phyloP scores from a whole-genome alignment of 2,888 invertebrate species.

The Tinea pellionella region DNA sequence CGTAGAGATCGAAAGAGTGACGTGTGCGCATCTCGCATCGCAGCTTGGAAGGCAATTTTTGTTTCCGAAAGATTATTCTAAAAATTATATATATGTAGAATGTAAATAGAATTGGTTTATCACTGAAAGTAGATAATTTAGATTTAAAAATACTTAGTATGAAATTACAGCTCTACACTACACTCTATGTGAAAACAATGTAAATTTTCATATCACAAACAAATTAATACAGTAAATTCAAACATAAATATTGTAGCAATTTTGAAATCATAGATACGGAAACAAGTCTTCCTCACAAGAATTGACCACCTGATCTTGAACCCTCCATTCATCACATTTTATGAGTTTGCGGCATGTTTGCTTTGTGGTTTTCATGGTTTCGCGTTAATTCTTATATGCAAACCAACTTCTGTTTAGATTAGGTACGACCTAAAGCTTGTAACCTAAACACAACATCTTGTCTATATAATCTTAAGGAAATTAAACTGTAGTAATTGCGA shows the following conservation, averaged over 20 bases:
- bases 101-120: too few species aligned
- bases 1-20: constrained; percentile 21
- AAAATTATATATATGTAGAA: too few species aligned
- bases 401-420: not conserved
- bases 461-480: too few species aligned
- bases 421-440: constrained; percentile 1
- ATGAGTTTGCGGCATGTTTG: constrained; percentile 41
- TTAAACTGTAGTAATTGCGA: too few species aligned
- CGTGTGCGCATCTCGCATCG: not conserved
- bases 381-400: constrained; percentile 49
- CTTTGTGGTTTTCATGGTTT: constrained; percentile 53
- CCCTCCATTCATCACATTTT: constrained; percentile 59
- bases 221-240: too few species aligned
- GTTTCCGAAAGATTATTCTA: not conserved
- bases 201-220: too few species aligned
- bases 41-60: not conserved
- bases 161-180: too few species aligned
- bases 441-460: not conserved
- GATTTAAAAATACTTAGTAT: too few species aligned
- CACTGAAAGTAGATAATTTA: too few species aligned
- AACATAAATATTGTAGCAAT: too few species aligned
- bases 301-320: constrained; percentile 44
- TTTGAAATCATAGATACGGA: too few species aligned
- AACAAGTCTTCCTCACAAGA: not conserved
- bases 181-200: too few species aligned